Percentiles rank a stretch among this genome's conserved stretches.
These are phyloP conservation scores for Myripristis jacobus DNA, from an alignment of 2,797 vertebrate genomes.

Conservation along the genomic window DNA sequence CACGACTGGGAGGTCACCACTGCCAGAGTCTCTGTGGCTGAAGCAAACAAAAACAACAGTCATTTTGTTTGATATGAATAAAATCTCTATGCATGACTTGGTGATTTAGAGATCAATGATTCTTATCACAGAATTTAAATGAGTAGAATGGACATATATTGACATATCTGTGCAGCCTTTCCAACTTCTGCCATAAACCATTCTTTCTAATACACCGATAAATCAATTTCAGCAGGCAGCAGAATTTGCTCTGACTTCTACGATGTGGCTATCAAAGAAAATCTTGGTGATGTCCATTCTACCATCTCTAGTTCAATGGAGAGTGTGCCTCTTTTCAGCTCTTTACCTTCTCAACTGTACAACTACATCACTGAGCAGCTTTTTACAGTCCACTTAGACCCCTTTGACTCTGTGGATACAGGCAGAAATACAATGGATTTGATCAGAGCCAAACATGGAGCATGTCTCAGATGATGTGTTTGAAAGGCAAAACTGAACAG, in stretches of 20 bases:
- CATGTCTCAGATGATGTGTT: neutral
- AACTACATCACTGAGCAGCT: constrained; percentile 73
- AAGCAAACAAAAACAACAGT: constrained; percentile 43
- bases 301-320: constrained; percentile 35
- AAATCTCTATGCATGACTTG: neutral
- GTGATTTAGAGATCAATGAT: neutral
- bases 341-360: constrained; percentile 60
- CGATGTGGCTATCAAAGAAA: constrained; percentile 12
- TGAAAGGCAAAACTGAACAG: neutral
- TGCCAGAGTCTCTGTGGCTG: constrained; percentile 49
- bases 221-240: neutral
- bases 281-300: constrained; percentile 48
- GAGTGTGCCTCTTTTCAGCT: constrained; percentile 5
- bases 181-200: neutral
- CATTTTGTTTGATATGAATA: neutral
- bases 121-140: constrained; percentile 24
- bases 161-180: neutral
- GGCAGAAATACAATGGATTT: constrained; percentile 52
- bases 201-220: neutral
- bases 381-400: constrained; percentile 63
- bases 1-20: constrained; percentile 60
- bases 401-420: constrained; percentile 58
- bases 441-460: constrained; percentile 48
- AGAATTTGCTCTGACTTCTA: neutral
- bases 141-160: constrained; percentile 42